Base-by-base conservation (phyloP, 2,888 invertebrate species). In the Lordiphosa andalusiaca region DNA sequence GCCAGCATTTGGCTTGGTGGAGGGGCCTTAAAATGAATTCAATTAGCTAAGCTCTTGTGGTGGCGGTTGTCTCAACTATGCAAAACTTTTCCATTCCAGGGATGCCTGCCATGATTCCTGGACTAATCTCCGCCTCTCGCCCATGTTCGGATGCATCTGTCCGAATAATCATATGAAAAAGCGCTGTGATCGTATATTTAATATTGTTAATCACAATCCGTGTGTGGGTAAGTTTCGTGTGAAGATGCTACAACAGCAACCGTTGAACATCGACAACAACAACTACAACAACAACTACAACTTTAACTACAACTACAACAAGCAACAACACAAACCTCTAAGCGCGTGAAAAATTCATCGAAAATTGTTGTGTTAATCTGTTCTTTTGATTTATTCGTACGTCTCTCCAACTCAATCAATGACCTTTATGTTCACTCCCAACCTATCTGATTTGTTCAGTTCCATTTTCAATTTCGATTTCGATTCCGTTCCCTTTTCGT, bases 81-180 rank as follows among this genome's bases (percentile, higher is more conserved):
- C n/a, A 42, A 35, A 46, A 25, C 38, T 39, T 23, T 36, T 66
- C 33, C 13, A 80, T 76, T 46, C 90, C 90, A 96, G 96, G 90
- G 95, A 95, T 84, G 91, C 93, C 49, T 97, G 96, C 87, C 95
- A 95, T 86, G 95, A 95, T 84, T 94, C 96, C 46, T 97, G 96
- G 96, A 93, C 94, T 69, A 95, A 95, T 84, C 91, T 97, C 54
- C 93, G 96, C 57, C 91, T 95, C 68, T 95, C 96, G 21, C 96
- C 96, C 0, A 94, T 97, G 92, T 97, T 96, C 90, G 97, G 96
- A 49, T 97, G 96, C 91, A 96, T 96, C 88, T 97, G 96, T 88
- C 96, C 96, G 73, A 95, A 95, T 90, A 95, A 95, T 81, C 95
- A 95, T 90, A 94, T 94, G 93, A 94, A 95, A 93, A 93, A 93